Base-by-base conservation (phyloP, 2,797 vertebrate species). In the Bovichtus diacanthus region DNA sequence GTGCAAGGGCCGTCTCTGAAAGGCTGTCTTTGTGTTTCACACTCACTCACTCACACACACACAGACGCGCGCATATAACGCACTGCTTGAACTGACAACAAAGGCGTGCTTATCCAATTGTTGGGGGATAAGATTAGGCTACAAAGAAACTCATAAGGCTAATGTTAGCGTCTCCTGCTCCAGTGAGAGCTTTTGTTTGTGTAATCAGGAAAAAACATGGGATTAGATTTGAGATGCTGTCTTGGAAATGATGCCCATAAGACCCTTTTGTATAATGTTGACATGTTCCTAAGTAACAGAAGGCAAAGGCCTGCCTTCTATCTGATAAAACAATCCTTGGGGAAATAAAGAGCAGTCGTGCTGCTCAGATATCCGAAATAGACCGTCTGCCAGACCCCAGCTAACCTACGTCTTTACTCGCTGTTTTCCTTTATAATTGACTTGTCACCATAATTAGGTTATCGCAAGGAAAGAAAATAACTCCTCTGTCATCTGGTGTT, bases 21-120 rank as follows among this genome's bases (percentile, higher is more conserved):
- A 97, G 96, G 90, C 95, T 94, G 91, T 96, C 97, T 97, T 98
- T 98, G 97, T 98, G 85, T 89, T 88, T 90, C 79, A 91, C 86
- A 81, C 88, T 85, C 86, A 60, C 89, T 80, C 83, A 27, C 89
- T 76, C 77, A 59, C 53, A 70, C 72, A 79, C 80, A 87, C 87
- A 73, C 70, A 62, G 50, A 63, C 6, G 61, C 63, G 70, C 50
- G 46, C 49, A 80, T 64, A 79, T 18, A 88, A 85, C 74, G 74
- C 82, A 72, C 84, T 92, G 94, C 95, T 93, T 93, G 94, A 95
- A 95, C 94, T 95, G 94, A 96, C 95, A 97, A 97, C 95, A 98
- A 96, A 96, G 88, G 76, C 79, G 84, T 93, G 92, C 93, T 96
- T 96, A 96, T 96, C 96, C 95, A 96, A 84, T 86, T 89, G 91